These are phyloP conservation scores for Melanotaenia pygmaea DNA, from an alignment of 2,797 vertebrate species.

Conservation along the genomic window DNA sequence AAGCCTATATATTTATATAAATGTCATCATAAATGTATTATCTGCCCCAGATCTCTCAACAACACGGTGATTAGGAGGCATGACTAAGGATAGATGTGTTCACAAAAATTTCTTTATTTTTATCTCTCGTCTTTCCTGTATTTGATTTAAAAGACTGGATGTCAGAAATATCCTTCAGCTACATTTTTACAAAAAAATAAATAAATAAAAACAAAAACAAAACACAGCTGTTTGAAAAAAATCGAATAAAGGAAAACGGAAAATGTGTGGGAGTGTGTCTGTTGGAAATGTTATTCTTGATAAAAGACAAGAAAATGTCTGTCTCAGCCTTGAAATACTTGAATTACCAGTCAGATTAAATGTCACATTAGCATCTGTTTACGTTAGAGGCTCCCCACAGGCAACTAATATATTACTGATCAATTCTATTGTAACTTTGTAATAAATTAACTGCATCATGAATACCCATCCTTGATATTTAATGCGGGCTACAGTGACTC, in stretches of 20 bases:
- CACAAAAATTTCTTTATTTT: background rate
- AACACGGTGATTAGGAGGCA: conserved; percentile 18
- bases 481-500: conserved; percentile 29
- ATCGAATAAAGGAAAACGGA: background rate
- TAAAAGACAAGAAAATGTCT: conserved; percentile 34
- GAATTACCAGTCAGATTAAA: conserved; percentile 54
- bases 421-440: conserved; percentile 17
- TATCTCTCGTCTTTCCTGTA: conserved; percentile 7
- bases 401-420: conserved; percentile 34
- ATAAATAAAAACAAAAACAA: background rate
- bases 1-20: conserved; percentile 7
- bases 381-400: conserved; percentile 29
- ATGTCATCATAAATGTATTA: conserved; percentile 16
- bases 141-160: conserved; percentile 18
- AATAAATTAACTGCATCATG: conserved; percentile 30
- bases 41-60: conserved; percentile 30
- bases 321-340: conserved; percentile 37
- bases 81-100: background rate
- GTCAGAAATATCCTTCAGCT: conserved; percentile 40
- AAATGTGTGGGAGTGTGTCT: conserved; percentile 30
- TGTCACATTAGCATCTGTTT: conserved; percentile 56
- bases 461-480: conserved; percentile 31
- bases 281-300: conserved; percentile 39
- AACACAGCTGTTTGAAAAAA: conserved; percentile 8
- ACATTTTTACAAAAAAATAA: conserved; percentile 15